phyloP scores from a whole-genome alignment of 2,888 invertebrate species.

The Chouioia cunea region DNA sequence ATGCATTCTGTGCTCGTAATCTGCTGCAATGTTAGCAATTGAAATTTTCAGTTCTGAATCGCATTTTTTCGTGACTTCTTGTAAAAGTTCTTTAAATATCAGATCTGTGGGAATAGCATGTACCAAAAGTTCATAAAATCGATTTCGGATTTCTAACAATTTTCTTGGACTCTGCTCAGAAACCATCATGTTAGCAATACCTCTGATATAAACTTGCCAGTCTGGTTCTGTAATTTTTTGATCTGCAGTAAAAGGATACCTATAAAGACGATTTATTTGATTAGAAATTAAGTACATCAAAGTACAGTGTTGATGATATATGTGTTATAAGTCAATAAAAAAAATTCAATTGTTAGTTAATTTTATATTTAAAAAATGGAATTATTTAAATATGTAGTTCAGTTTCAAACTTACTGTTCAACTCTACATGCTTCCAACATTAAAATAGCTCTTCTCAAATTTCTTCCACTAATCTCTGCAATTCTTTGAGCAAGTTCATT shows the following conservation, averaged over 20 bases:
- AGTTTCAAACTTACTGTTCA: conserved; percentile 74
- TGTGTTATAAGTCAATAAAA: not conserved
- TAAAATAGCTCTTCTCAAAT: conserved; percentile 90
- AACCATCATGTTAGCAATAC: conserved; percentile 88
- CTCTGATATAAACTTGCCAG: conserved; percentile 90
- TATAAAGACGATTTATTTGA: conserved; percentile 55
- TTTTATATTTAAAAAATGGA: not conserved
- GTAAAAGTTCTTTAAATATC: conserved; percentile 89
- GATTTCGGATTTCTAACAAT: conserved; percentile 85
- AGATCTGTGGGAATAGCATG: conserved; percentile 95
- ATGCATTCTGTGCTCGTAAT: conserved; percentile 92
- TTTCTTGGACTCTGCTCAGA: conserved; percentile 89
- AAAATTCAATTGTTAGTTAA: not conserved
- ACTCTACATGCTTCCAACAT: conserved; percentile 95
- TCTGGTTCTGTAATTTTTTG: conserved; percentile 90
- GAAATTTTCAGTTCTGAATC: conserved; percentile 90
- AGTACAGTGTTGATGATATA: conserved; percentile 6
- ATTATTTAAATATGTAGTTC: not conserved
- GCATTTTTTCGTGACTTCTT: conserved; percentile 88
- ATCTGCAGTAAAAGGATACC: conserved; percentile 83
- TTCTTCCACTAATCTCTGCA: conserved; percentile 85
- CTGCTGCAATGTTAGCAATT: conserved; percentile 87
- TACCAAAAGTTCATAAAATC: conserved; percentile 92
- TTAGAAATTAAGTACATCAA: not conserved
- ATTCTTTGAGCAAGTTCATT: conserved; percentile 82